phyloP scores from a whole-genome alignment of 1,140 invertebrate species.

The Hormaphis cornu region DNA sequence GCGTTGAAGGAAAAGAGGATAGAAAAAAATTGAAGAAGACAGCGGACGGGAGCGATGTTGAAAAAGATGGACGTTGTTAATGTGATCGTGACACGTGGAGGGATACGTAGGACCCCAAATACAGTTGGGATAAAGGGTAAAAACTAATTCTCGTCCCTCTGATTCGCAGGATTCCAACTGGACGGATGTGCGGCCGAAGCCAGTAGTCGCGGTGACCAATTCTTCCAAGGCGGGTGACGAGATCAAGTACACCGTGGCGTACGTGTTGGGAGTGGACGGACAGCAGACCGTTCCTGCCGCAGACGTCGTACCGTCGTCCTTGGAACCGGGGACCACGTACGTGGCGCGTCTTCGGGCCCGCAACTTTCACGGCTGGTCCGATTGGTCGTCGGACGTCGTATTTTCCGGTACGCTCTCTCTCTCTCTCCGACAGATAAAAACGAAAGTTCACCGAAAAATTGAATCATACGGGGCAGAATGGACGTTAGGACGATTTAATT shows the following conservation, averaged over 20 bases:
- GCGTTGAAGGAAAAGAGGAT: no score
- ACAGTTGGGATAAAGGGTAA: neutral
- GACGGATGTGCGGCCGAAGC: neutral
- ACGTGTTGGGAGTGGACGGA: neutral
- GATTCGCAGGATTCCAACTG: neutral
- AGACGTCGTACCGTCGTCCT: neutral
- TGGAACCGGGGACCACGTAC: neutral
- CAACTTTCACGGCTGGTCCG: constrained; percentile 10
- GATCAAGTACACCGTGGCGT: neutral
- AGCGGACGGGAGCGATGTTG: no score
- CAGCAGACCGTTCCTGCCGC: no score
- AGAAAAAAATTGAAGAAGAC: neutral
- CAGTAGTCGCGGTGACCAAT: neutral
- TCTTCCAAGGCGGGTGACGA: neutral
- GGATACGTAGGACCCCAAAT: no score
- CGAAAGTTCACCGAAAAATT: no score
- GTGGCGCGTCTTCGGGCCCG: neutral
- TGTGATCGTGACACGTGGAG: neutral
- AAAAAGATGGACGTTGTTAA: no score
- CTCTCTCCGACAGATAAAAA: neutral
- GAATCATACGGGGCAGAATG: neutral
- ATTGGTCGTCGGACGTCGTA: neutral
- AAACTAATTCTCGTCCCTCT: neutral
- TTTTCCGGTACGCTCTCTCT: neutral
- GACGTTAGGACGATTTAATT: neutral